A percentile compares a stretch with the other conserved stretches of the same genome.
Conservation (phyloP, 2,113 vertebrate species). For the Plotosus lineatus region DNA sequence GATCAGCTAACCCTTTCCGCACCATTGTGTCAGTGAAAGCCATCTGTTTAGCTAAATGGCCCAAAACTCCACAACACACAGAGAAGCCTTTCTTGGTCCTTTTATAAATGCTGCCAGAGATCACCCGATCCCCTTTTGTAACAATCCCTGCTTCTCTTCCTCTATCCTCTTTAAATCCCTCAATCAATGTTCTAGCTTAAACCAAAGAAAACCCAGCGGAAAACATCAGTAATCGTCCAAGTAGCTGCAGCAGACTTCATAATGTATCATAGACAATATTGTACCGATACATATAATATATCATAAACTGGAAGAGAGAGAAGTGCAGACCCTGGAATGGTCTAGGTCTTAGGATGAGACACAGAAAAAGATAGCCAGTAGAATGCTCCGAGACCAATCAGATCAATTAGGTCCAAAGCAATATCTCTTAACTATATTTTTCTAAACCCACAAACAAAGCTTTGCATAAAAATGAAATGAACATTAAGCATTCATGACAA, state of each 20-base stretch:
- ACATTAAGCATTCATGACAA: not conserved
- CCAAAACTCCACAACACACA: slow-evolving; percentile 35
- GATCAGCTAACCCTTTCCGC: slow-evolving; percentile 48
- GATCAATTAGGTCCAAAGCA: not conserved
- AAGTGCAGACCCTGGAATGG: not conserved
- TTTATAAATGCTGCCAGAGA: slow-evolving; percentile 30
- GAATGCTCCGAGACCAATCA: not conserved
- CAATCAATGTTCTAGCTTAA: slow-evolving; percentile 11
- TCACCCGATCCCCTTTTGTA: slow-evolving; percentile 26
- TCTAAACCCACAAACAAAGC: not conserved
- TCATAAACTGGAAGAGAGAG: not conserved
- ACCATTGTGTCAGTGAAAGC: slow-evolving; percentile 39
- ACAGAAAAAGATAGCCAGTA: not conserved
- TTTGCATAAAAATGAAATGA: no score
- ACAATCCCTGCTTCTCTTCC: slow-evolving; percentile 17
- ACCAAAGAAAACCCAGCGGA: slow-evolving; percentile 10
- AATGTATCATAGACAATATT: not conserved
- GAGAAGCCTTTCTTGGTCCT: slow-evolving; percentile 1
- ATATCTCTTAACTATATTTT: not conserved
- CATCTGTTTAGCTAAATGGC: slow-evolving; percentile 51
- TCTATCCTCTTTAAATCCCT: slow-evolving; percentile 21
- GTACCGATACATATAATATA: no score
- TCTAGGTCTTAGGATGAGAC: not conserved
- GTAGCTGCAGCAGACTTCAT: not conserved
- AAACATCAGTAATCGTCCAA: slow-evolving; percentile 18